A percentile compares a stretch with the other conserved stretches of the same genome.
Evolutionary conservation across 2,888 invertebrate species (phyloP).

Genomic region (Lasioglossum oenotherae): DNA sequence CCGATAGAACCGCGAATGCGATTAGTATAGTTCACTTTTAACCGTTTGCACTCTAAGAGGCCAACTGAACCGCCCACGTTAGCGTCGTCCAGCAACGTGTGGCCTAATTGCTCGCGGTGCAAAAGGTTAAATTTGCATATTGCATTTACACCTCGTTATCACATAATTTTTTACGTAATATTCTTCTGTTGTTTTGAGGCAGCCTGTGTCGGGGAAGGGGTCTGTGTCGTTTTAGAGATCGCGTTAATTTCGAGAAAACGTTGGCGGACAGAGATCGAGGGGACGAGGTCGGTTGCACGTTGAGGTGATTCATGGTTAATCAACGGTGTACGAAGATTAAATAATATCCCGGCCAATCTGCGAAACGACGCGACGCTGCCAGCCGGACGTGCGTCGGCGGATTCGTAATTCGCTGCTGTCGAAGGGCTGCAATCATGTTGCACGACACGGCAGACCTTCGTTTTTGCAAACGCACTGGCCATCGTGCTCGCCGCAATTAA

Average conservation of each 20-base stretch:
- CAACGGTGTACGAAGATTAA: constrained; percentile 43
- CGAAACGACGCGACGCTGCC: constrained; percentile 10
- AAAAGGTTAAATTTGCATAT: constrained; percentile 2
- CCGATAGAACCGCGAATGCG: neutral
- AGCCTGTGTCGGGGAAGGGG: neutral
- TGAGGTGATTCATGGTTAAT: constrained; percentile 47
- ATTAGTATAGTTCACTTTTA: neutral
- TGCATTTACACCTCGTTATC: neutral
- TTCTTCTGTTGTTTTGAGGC: neutral
- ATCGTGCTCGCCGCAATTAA: neutral
- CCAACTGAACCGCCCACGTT: neutral
- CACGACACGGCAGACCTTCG: neutral
- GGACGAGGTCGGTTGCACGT: neutral
- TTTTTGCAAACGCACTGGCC: neutral
- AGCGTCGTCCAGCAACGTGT: neutral
- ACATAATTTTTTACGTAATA: neutral
- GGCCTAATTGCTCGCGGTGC: neutral
- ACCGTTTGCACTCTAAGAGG: neutral
- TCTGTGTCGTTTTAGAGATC: neutral
- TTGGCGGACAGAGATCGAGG: neutral
- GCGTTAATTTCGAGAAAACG: neutral
- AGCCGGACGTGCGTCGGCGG: constrained; percentile 44
- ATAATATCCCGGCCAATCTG: constrained; percentile 49
- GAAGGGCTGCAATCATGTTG: constrained; percentile 23
- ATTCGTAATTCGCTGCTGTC: constrained; percentile 25